phyloP scores from a whole-genome alignment of 2,888 invertebrate genomes.

The Catocala nupta region DNA sequence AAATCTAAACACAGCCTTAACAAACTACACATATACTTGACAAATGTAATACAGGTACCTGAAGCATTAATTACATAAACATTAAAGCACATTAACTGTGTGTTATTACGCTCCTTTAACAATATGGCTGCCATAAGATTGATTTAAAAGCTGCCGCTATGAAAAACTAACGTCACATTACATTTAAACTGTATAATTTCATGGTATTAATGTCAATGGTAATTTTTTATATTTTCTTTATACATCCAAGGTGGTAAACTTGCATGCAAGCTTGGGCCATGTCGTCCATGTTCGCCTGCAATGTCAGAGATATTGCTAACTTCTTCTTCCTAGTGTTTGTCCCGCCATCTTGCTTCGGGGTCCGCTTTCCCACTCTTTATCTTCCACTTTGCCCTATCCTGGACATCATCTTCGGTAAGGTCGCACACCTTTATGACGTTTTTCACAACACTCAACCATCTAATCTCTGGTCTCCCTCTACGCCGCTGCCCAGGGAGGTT shows the following conservation, averaged over 20 bases:
- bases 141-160: conserved; percentile 7
- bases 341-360: too few species aligned
- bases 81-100: conserved; percentile 5
- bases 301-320: too few species aligned
- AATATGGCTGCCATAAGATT: conserved; percentile 10
- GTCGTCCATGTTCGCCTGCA: too few species aligned
- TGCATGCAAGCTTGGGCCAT: too few species aligned
- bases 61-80: neutral
- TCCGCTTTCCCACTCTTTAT: too few species aligned
- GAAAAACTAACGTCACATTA: neutral
- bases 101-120: neutral
- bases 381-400: too few species aligned
- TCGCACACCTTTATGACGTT: too few species aligned
- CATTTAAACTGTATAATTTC: conserved; percentile 5
- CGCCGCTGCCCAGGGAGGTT: too few species aligned
- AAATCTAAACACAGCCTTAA: neutral
- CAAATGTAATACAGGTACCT: neutral
- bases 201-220: neutral
- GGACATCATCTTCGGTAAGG: too few species aligned
- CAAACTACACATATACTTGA: neutral
- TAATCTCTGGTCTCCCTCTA: too few species aligned
- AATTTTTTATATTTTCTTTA: neutral
- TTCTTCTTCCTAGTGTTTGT: too few species aligned
- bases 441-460: too few species aligned
- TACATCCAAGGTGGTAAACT: neutral